Evolutionary conservation across 2,113 vertebrate genomes (phyloP).

Genomic region (Polypterus bichir): DNA sequence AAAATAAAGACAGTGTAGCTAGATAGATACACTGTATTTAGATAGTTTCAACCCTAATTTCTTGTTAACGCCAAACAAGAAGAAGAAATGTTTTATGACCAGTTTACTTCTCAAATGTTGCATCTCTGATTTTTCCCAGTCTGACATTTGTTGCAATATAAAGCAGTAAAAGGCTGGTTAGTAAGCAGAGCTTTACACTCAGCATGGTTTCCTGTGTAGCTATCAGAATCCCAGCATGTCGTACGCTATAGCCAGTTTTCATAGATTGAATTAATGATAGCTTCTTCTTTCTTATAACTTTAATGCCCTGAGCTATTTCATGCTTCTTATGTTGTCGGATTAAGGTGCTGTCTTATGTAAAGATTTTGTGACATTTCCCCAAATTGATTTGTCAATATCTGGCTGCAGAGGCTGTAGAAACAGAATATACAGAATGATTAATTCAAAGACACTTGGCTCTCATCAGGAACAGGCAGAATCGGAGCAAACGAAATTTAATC

Average conservation of each 20-base stretch:
- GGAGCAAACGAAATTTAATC: too few relatives aligned
- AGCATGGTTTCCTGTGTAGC: conserved; percentile 1
- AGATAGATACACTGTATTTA: too few relatives aligned
- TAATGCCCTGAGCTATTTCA: conserved; percentile 2
- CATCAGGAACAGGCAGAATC: too few relatives aligned
- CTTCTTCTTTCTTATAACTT: conserved; percentile 1
- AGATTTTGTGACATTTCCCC: conserved; percentile 1
- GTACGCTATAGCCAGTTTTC: background rate
- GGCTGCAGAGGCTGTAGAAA: background rate
- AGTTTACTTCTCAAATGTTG: too few relatives aligned
- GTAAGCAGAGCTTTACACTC: background rate
- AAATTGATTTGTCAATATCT: conserved; percentile 5
- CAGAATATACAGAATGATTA: too few relatives aligned
- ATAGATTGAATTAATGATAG: conserved; percentile 4
- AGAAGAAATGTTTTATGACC: too few relatives aligned
- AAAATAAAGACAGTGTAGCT: too few relatives aligned
- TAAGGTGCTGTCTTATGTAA: conserved; percentile 3
- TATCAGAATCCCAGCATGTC: background rate
- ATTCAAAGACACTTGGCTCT: too few relatives aligned
- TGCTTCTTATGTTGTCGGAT: conserved; percentile 3
- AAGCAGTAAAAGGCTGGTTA: background rate
- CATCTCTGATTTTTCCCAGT: too few relatives aligned
- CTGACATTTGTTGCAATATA: too few relatives aligned
- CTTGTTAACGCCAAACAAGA: too few relatives aligned
- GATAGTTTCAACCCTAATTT: too few relatives aligned